Evolutionary conservation across 1,140 invertebrate species (phyloP).

Genomic region (Diachasmimorpha longicaudata): DNA sequence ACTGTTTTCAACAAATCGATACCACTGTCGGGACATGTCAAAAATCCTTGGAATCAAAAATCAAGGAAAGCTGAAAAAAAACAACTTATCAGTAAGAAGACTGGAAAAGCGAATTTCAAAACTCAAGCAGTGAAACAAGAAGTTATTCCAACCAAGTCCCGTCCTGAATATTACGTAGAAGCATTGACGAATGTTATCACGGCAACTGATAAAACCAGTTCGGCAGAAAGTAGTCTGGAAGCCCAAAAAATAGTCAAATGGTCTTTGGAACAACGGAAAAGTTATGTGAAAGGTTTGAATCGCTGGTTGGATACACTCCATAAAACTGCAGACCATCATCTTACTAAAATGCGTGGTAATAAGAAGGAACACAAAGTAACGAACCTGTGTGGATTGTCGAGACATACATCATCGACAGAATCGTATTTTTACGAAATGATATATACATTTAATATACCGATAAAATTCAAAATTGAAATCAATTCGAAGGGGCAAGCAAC

Average conservation of each 20-base stretch:
- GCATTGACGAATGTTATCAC: neutral
- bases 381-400: conserved; percentile 7
- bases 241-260: conserved; percentile 4
- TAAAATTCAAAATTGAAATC: neutral
- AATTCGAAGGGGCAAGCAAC: neutral
- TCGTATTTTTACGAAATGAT: neutral
- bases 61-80: neutral
- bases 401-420: neutral
- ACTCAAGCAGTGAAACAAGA: no score
- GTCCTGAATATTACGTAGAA: neutral
- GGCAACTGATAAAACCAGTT: neutral
- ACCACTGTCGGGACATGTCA: no score
- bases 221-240: neutral
- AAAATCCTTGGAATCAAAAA: no score
- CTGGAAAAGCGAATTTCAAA: no score
- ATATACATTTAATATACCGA: neutral
- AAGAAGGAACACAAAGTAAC: neutral
- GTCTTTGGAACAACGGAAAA: neutral
- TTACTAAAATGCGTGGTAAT: neutral
- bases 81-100: no score
- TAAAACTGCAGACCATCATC: neutral
- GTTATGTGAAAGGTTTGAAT: neutral
- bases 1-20: no score
- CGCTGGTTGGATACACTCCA: neutral
- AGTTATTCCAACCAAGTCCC: neutral